phyloP scores from a whole-genome alignment of 2,797 vertebrate species.

The Eremophila alpestris region DNA sequence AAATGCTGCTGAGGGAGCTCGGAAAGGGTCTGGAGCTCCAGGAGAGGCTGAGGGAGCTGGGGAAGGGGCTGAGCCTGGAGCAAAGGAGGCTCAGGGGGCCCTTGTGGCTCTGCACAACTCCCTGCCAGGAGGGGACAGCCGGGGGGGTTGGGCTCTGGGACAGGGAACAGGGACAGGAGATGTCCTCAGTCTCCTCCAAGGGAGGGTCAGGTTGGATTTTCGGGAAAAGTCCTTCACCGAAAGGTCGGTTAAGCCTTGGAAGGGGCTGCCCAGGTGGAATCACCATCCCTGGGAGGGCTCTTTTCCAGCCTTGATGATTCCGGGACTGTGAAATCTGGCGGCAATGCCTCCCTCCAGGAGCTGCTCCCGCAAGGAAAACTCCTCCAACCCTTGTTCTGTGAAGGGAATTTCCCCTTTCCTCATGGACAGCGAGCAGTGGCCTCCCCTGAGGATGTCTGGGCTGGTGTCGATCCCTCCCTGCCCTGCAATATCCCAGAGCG shows the following conservation, averaged over 20 bases:
- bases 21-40: not conserved
- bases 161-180: not conserved
- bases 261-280: not conserved
- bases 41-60: not conserved
- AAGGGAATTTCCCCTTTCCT: not conserved
- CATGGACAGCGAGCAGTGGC: not conserved
- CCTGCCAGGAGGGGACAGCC: not conserved
- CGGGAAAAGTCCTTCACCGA: not conserved
- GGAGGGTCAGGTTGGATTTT: not conserved
- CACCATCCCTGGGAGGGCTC: not conserved
- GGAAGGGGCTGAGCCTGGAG: not conserved
- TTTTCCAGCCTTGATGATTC: not conserved
- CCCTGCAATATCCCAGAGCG: not conserved
- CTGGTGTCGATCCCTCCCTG: not conserved
- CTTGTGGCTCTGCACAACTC: not conserved
- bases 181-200: accelerated
- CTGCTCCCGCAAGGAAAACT: not conserved
- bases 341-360: not conserved
- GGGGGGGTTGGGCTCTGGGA: not conserved
- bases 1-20: not conserved
- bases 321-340: not conserved
- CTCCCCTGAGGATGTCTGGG: not conserved
- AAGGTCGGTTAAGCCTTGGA: not conserved
- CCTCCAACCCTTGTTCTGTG: not conserved
- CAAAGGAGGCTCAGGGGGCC: not conserved